phyloP scores from a whole-genome alignment of 1,140 invertebrate genomes.

The Cylas formicarius region DNA sequence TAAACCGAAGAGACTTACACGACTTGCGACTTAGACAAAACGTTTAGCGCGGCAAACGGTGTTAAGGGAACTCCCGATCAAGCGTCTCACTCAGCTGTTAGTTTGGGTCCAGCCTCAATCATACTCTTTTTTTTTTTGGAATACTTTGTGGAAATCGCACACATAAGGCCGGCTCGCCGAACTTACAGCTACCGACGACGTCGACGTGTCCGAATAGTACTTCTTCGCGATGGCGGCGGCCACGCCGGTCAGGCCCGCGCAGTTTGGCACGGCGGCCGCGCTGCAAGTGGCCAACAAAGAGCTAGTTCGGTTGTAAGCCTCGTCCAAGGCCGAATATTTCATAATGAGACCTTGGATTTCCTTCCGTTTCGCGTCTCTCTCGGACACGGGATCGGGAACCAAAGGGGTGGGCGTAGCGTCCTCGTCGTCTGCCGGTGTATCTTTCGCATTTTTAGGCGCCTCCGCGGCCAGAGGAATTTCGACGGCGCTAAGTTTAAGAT shows the following conservation, averaged over 20 bases:
- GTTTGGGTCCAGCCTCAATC: constrained; percentile 19
- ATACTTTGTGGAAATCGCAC: constrained; percentile 15
- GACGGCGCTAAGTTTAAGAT: constrained; percentile 43
- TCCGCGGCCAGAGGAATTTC: constrained; percentile 39
- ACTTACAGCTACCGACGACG: constrained; percentile 43
- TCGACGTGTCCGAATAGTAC: constrained; percentile 31
- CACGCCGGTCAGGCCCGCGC: constrained; percentile 14
- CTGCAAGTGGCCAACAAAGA: constrained; percentile 40
- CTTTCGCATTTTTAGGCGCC: constrained; percentile 7
- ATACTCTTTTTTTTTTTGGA: constrained; percentile 19
- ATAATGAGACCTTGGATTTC: constrained; percentile 73
- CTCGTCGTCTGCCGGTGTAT: constrained; percentile 42
- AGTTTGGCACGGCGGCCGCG: constrained; percentile 33
- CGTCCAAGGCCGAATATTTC: constrained; percentile 67
- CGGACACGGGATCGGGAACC: constrained; percentile 50
- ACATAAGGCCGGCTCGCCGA: constrained; percentile 22
- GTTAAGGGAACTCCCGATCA: constrained; percentile 21
- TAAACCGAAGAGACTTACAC: constrained; percentile 33
- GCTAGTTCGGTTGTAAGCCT: constrained; percentile 49
- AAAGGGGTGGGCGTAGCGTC: constrained; percentile 48
- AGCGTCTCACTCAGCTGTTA: constrained; percentile 27
- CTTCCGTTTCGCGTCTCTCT: constrained; percentile 67
- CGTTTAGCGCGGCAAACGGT: constrained; percentile 20
- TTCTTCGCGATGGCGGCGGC: constrained; percentile 34
- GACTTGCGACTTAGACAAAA: constrained; percentile 16